Evolutionary conservation across 1,140 invertebrate genomes (phyloP).

Genomic region (Nasonia longicornis): DNA sequence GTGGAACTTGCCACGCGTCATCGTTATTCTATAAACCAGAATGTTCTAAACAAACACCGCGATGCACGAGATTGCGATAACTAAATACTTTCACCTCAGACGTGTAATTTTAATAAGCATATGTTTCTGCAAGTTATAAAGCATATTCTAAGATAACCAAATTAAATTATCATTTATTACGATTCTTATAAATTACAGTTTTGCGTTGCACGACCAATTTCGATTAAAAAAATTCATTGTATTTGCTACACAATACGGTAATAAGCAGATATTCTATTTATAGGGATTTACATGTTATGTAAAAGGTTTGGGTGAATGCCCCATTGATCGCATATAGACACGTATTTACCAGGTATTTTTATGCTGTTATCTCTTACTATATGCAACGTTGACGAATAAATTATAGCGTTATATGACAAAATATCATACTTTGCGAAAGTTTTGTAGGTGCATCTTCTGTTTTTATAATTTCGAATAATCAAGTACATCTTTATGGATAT

Average conservation of each 20-base stretch:
- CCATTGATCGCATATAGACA: constrained; percentile 9
- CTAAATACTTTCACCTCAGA: neutral
- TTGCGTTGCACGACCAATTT: neutral
- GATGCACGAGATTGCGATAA: neutral
- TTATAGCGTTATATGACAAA: neutral
- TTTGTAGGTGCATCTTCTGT: too few relatives aligned
- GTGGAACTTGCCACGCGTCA: neutral
- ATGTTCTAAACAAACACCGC: neutral
- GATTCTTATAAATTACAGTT: neutral
- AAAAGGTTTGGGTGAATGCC: constrained; percentile 2
- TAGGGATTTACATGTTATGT: neutral
- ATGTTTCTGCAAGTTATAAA: neutral
- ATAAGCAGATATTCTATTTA: neutral
- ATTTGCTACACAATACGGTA: neutral
- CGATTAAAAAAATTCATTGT: neutral
- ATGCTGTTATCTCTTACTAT: neutral
- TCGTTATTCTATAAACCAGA: neutral
- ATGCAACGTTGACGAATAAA: neutral
- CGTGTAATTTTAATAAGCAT: neutral
- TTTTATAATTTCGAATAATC: too few relatives aligned
- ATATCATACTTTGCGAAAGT: neutral
- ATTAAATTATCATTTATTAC: neutral
- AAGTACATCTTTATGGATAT: too few relatives aligned
- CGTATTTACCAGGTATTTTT: neutral
- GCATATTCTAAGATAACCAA: neutral